Evolutionary conservation across 2,888 invertebrate species (phyloP), one percentile per base, ranked within the genome.

Genomic region (Aporophyla nigra): DNA sequence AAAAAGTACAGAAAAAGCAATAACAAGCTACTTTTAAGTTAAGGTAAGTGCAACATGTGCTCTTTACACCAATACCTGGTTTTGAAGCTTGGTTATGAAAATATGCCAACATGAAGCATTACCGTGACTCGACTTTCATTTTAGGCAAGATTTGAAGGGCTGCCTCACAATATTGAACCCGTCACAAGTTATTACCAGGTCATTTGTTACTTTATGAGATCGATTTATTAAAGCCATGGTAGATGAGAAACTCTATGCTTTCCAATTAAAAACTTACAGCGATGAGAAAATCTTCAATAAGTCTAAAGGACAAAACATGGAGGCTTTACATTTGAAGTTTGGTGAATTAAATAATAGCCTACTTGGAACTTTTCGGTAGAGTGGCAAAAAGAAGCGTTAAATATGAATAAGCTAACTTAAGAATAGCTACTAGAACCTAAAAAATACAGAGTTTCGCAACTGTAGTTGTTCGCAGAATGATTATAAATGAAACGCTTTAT

Each of bases 111-210:
- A 54, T 74, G 73, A 85, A 63, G 63, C 61, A 85, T 85, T 71
- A 66, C 61, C 61, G 59, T 74, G 83, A 69, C 71, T 85, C 77
- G 65, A 73, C 65, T 85, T 85, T 82, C 67, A 82, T 82, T 85
- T 73, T 54, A 65, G 68, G 19, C 67, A 81, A 73, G 73, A 73
- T 76, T 81, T 76, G 46, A 68, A 63, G 70, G 56, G 70, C n/a
- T 63, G 54, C 27, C 56, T 40, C 69, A 63, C 33, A 73, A 76
- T 76, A 85, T 76, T 61, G 67, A 85, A 82, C 51, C 63, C 10
- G 82, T 81, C 76, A 73, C 59, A 63, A 71, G 21, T 72, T 70
- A 80, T 80, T 84, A 82, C 61, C 46, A 71, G 65, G 24, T 66
- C 46, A 74, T 82, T 82, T 80, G 53, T 69, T 58, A 83, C 70